phyloP scores from a whole-genome alignment of 2,113 vertebrate species.

The Cottus gobio region DNA sequence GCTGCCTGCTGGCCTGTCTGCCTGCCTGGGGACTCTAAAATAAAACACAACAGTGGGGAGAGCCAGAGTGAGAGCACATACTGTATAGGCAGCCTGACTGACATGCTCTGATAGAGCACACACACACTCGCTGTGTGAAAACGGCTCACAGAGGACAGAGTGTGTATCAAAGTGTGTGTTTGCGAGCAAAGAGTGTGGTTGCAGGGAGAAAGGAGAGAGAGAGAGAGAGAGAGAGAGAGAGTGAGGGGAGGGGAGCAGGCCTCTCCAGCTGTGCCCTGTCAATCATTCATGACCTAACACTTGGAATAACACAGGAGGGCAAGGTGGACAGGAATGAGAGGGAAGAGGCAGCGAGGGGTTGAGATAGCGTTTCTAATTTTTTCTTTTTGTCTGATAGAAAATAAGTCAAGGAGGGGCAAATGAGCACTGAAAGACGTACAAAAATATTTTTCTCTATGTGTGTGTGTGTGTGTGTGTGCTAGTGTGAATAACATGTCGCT shows the following conservation, averaged over 20 bases:
- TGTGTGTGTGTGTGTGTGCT: constrained; percentile 38
- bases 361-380: constrained; percentile 60
- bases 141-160: constrained; percentile 51
- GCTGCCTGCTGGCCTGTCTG: constrained; percentile 76
- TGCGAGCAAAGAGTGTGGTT: constrained; percentile 33
- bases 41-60: constrained; percentile 75
- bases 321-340: constrained; percentile 62
- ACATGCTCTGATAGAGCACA: constrained; percentile 69
- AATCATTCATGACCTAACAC: constrained; percentile 80
- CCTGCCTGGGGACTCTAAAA: constrained; percentile 77
- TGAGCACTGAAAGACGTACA: constrained; percentile 60
- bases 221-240: constrained; percentile 5
- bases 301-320: constrained; percentile 69
- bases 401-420: constrained; percentile 72
- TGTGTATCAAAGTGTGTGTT: constrained; percentile 63
- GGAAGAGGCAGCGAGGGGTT: constrained; percentile 45
- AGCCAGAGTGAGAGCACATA: constrained; percentile 63
- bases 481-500: constrained; percentile 61
- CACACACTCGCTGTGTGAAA: constrained; percentile 44
- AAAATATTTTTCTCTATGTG: constrained; percentile 40
- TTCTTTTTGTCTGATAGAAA: constrained; percentile 68
- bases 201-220: constrained; percentile 16
- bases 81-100: constrained; percentile 70
- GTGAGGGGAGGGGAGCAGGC: constrained; percentile 31
- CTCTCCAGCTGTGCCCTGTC: constrained; percentile 81